A percentile compares a stretch with the other conserved stretches of the same genome.
phyloP scores from a whole-genome alignment of 2,113 vertebrate genomes.

The Illadopsis cleaveri region DNA sequence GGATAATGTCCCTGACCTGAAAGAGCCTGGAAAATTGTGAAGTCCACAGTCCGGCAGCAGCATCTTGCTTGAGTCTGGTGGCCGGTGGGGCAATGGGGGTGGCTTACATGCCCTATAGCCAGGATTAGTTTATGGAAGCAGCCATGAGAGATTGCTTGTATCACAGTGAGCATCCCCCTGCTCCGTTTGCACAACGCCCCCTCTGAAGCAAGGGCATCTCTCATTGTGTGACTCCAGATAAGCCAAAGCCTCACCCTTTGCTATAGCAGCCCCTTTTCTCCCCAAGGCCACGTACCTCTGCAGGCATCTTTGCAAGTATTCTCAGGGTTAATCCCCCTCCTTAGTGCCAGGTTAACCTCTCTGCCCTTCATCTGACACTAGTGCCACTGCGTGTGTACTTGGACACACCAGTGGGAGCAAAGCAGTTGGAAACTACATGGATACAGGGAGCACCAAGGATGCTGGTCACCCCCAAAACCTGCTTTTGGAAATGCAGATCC shows the following conservation, averaged over 20 bases:
- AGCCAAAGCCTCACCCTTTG: not conserved
- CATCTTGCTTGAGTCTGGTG: not conserved
- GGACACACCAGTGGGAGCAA: fast-evolving
- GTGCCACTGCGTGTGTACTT: fast-evolving
- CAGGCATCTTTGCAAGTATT: not conserved
- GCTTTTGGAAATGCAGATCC: not conserved
- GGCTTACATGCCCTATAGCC: not conserved
- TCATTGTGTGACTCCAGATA: constrained; percentile 39
- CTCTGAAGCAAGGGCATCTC: not conserved
- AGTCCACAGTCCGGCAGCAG: not conserved
- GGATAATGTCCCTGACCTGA: not conserved
- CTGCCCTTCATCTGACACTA: fast-evolving
- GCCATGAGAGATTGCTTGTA: not conserved
- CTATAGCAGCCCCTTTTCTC: not conserved
- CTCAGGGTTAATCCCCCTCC: not conserved
- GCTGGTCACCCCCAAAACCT: not conserved
- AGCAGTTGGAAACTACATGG: not conserved
- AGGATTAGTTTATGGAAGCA: constrained; percentile 1
- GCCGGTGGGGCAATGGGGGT: not conserved
- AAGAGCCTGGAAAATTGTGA: not conserved
- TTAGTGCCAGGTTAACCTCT: not conserved
- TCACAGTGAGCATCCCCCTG: not conserved
- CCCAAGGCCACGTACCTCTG: not conserved
- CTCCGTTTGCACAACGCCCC: constrained; percentile 1
- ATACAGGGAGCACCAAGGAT: not conserved